Evolutionary conservation across 2,888 invertebrate species (phyloP), one percentile per base, ranked within the genome.

Genomic region (Endotricha flammealis): DNA sequence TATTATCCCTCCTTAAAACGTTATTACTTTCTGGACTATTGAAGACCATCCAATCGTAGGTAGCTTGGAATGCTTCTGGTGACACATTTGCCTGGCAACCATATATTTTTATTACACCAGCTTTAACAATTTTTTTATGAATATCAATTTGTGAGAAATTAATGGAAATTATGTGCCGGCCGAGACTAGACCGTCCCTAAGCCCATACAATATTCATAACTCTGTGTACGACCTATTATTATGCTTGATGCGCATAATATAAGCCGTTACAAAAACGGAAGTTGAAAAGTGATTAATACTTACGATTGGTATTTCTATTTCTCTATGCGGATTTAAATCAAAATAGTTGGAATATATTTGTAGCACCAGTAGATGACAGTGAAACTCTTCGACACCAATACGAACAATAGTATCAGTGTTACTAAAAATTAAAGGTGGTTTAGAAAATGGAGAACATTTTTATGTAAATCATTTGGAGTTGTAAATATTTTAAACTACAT

Each of bases 11-110:
- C 38, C 88, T 90, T 0, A 94, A 70, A 2, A 90, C 75, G 34
- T 90, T 91, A 46, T 88, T 90, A 46, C 91, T 90, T 3, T 91
- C 91, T 36, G 81, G 85, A 4, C 88, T 90, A 12, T 80, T 73
- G 39, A 87, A 89, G 50, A 93, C 89, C 94, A 94, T 94, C 94
- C 94, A 95, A 50, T 93, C 91, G 70, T 94, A 95, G 34, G 93
- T 90, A 42, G 91, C 89, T 31, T 89, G 88, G 59, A 94, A 94
- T 1, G 93, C 89, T 44, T 85, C 76, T 0, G 88, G 75, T 1
- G 87, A 81, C 0, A 90, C 85, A 41, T 65, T 80, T 12, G 70
- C 59, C 65, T 87, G 41, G 28, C 57, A 59, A 36, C 39, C 12
- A 33, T 25, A 23, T 2, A 16, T 29, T 22, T 23, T 22, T 28